These are phyloP conservation scores for Catharus minimus DNA, from an alignment of 2,113 vertebrate species.

Conservation along the genomic window DNA sequence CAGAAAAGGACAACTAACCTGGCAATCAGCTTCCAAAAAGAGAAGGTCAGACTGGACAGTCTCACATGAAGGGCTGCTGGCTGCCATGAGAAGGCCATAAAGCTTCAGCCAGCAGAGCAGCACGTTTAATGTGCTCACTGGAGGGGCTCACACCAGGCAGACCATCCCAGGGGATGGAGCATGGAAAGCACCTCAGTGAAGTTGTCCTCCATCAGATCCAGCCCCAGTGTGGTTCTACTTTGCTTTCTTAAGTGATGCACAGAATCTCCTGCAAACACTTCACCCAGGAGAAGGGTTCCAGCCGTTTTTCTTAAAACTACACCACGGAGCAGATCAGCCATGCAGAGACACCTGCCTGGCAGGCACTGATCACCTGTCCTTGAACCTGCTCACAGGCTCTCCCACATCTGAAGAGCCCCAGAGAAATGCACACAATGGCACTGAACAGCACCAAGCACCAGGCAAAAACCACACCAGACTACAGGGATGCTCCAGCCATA, in stretches of 20 bases:
- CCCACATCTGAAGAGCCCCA: background rate
- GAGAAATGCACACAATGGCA: background rate
- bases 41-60: constrained; percentile 54
- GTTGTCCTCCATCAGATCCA: background rate
- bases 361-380: background rate
- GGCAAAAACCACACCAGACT: background rate
- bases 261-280: rapidly evolving
- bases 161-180: background rate
- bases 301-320: background rate
- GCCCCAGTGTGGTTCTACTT: background rate
- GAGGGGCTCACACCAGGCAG: background rate
- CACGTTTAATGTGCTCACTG: rapidly evolving
- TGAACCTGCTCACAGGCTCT: background rate
- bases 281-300: background rate
- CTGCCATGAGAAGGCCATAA: background rate
- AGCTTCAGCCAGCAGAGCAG: background rate
- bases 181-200: rapidly evolving
- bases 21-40: constrained; percentile 62
- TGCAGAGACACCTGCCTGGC: background rate
- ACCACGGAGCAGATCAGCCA: background rate
- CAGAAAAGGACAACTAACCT: constrained; percentile 63
- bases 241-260: background rate
- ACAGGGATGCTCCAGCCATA: background rate
- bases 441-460: background rate
- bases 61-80: background rate